A percentile compares a stretch with the other conserved stretches of the same genome.
phyloP scores from a whole-genome alignment of 2,888 invertebrate genomes.

The Tetanocera ferruginea region DNA sequence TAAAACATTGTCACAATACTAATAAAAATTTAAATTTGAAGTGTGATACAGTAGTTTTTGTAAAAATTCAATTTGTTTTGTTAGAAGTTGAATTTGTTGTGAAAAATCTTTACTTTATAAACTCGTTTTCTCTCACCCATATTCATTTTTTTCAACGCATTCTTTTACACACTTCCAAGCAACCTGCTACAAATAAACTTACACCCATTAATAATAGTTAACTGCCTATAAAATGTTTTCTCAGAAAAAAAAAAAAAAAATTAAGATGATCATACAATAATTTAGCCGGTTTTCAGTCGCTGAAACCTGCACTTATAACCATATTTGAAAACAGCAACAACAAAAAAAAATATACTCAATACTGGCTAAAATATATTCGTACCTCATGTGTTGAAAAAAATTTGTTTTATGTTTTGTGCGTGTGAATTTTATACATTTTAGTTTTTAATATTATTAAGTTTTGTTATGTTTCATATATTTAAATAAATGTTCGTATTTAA shows the following conservation, averaged over 20 bases:
- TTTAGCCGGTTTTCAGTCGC: background rate
- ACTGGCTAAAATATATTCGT: constrained; percentile 11
- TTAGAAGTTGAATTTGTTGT: too few relatives aligned
- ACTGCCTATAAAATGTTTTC: background rate
- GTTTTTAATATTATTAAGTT: constrained; percentile 39
- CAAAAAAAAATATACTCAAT: background rate
- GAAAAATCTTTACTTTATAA: too few relatives aligned
- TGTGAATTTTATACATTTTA: constrained; percentile 57
- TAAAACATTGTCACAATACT: background rate
- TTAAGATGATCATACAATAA: constrained; percentile 9
- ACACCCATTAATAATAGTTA: background rate
- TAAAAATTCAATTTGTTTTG: background rate
- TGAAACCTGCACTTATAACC: background rate
- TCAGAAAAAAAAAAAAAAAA: background rate
- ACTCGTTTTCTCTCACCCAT: background rate
- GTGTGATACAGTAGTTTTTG: background rate
- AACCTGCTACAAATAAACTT: constrained; percentile 41
- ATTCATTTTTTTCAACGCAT: background rate
- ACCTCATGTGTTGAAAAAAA: constrained; percentile 66
- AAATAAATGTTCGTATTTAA: background rate
- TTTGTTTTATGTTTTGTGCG: constrained; percentile 63
- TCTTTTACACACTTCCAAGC: constrained; percentile 39
- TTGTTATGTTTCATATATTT: constrained; percentile 33
- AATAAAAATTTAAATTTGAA: background rate
- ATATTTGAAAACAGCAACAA: background rate